phyloP scores from a whole-genome alignment of 2,888 invertebrate species.

The Zaprionus lineosus region DNA sequence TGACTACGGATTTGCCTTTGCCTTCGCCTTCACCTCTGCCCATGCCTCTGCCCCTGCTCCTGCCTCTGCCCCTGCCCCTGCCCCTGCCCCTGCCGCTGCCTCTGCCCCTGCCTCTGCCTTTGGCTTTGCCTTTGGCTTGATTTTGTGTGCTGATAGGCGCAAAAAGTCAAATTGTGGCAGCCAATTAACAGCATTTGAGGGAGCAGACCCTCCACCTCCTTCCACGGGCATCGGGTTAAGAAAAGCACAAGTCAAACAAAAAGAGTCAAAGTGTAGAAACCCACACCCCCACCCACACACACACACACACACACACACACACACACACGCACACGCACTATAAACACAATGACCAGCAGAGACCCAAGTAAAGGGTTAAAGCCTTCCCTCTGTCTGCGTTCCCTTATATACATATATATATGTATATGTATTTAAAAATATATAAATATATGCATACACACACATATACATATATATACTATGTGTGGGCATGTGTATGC shows the following conservation, averaged over 20 bases:
- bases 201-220: constrained; percentile 5
- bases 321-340: constrained; percentile 4
- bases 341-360: constrained; percentile 18
- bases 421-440: not conserved
- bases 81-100: too few species aligned
- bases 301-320: constrained; percentile 2
- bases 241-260: constrained; percentile 75
- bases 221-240: constrained; percentile 40
- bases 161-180: constrained; percentile 78
- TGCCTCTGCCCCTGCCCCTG: not conserved
- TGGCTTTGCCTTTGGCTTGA: constrained; percentile 49
- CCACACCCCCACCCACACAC: constrained; percentile 11
- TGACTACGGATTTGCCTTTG: too few species aligned
- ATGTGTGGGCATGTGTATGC: constrained; percentile 27
- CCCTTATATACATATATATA: not conserved
- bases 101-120: constrained; percentile 25
- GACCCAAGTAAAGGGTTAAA: constrained; percentile 37
- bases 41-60: constrained; percentile 33
- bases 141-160: constrained; percentile 73
- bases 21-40: constrained; percentile 23
- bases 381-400: not conserved
- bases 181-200: constrained; percentile 70
- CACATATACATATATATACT: too few species aligned
- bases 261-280: constrained; percentile 49
- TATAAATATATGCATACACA: not conserved